Evolutionary conservation across 2,888 invertebrate species (phyloP), one percentile per base, ranked within the genome.

Genomic region (Caenorhabditis imperialis): DNA sequence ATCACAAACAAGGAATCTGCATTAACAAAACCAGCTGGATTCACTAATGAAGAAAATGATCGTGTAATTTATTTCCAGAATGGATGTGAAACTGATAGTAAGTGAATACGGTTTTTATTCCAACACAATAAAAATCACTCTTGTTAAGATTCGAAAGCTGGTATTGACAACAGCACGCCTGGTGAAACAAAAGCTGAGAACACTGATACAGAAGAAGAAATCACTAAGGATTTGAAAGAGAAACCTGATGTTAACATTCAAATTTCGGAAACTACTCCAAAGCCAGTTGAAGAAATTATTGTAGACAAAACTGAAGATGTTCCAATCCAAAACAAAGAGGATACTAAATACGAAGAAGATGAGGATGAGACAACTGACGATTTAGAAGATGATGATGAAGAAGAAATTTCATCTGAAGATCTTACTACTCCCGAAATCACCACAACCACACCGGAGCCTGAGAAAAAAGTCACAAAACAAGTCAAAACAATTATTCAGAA

Each of bases 1-100:
- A 88, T 88, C 65, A 83, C 87, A 12, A 88, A 87, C 63, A 79
- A 76, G 18, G 88, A 87, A 70, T 84, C 85, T 2, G 86, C 85
- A 14, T 50, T 79, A 10, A 74, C 81, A 7, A 75, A 77, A 27
- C 82, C 85, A 7, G 65, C 67, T 33, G 70, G 69, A 5, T 81
- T 79, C 44, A 62, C 73, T 18, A 77, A 78, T 33, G 78, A 81
- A 50, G 70, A 79, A 16, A 74, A 58, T n/a, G 79, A 81, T 42
- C 65, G 69, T 33, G 78, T 88, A 14, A 78, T 88, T 44, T 88
- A 87, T 74, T 81, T 88, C 71, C 85, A 86, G 48, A 88, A 88
- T 50, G 86, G 84, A 23, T 88, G 88, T 20, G 55, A n/a, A n/a
- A n/a, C n/a, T n/a, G n/a, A n/a, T n/a, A n/a, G 40, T 44, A 7